phyloP scores from a whole-genome alignment of 2,113 vertebrate species.

The Peromyscus californicus region DNA sequence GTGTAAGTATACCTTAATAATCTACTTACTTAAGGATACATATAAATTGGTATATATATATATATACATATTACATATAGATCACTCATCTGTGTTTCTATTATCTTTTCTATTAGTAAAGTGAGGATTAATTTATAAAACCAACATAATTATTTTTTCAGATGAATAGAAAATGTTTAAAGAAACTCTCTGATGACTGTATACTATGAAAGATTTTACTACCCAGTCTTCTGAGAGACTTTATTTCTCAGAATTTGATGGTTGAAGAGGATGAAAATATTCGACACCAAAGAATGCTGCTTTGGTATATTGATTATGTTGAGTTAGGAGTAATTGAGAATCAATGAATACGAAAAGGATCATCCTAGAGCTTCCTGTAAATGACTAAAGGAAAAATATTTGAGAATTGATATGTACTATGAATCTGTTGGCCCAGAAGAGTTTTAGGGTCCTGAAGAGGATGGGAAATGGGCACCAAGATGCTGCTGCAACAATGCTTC shows the following conservation, averaged over 20 bases:
- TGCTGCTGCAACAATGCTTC: neutral
- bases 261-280: neutral
- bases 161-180: neutral
- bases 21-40: neutral
- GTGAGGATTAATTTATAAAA: neutral
- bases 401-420: neutral
- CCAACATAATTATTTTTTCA: neutral
- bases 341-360: neutral
- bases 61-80: no score
- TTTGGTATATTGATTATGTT: neutral
- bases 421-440: no score
- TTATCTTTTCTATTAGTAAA: neutral
- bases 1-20: neutral
- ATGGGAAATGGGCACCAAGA: neutral
- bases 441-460: no score
- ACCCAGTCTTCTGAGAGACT: rapidly evolving
- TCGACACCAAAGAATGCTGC: neutral
- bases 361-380: neutral
- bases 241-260: neutral
- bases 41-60: neutral
- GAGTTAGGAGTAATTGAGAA: neutral
- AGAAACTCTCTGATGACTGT: neutral
- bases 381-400: neutral
- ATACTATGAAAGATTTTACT: neutral
- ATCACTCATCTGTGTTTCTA: neutral